Conservation (phyloP, 1,140 invertebrate species). For the Penaeus indicus region DNA sequence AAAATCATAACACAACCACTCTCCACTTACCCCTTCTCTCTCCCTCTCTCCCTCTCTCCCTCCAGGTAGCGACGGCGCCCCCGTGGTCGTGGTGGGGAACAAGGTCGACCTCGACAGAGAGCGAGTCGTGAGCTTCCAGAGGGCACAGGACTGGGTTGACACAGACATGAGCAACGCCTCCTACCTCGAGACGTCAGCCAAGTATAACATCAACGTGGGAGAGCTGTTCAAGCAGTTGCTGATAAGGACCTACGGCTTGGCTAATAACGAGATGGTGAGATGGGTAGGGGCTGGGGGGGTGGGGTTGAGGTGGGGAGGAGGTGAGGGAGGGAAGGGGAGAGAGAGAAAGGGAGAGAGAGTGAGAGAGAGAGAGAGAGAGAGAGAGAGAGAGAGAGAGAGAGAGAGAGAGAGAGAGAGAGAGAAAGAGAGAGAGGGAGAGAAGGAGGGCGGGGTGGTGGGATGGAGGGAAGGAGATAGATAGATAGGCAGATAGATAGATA, state of each 20-base stretch:
- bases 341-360: too few relatives aligned
- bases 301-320: neutral
- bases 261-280: slow-evolving; percentile 58
- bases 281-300: neutral
- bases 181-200: slow-evolving; percentile 69
- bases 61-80: slow-evolving; percentile 49
- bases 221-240: slow-evolving; percentile 68
- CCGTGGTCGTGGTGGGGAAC: slow-evolving; percentile 65
- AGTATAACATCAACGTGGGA: slow-evolving; percentile 68
- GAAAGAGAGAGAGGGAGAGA: too few relatives aligned
- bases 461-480: too few relatives aligned
- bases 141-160: slow-evolving; percentile 59
- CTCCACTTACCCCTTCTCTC: neutral
- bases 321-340: too few relatives aligned
- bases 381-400: too few relatives aligned
- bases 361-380: too few relatives aligned
- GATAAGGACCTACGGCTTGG: slow-evolving; percentile 62
- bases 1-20: neutral
- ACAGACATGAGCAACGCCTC: slow-evolving; percentile 65
- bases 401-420: too few relatives aligned
- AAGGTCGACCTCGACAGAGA: slow-evolving; percentile 66
- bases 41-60: neutral
- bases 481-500: too few relatives aligned
- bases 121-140: slow-evolving; percentile 66
- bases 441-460: too few relatives aligned